A percentile compares a stretch with the other conserved stretches of the same genome.
phyloP scores from a whole-genome alignment of 2,888 invertebrate species.

The Oligia latruncula region DNA sequence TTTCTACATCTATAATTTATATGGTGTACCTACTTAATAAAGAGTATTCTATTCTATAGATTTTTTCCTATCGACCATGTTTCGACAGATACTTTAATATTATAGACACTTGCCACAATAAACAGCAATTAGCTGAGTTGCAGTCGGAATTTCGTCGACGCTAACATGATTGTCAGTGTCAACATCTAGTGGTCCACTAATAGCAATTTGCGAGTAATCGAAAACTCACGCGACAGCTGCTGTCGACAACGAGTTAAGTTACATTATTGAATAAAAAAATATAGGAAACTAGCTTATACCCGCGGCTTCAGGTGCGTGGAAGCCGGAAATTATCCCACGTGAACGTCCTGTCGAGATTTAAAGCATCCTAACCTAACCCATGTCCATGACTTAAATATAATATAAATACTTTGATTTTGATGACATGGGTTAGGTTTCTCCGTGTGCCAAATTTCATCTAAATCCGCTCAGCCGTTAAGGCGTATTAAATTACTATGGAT shows the following conservation, averaged over 20 bases:
- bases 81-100: constrained; percentile 1
- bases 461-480: not conserved
- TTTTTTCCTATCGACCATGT: not conserved
- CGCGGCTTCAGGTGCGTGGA: not conserved
- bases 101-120: constrained; percentile 13
- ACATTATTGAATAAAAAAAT: constrained; percentile 2
- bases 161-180: constrained; percentile 55
- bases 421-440: too few relatives aligned
- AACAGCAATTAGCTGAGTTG: constrained; percentile 34
- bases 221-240: constrained; percentile 34
- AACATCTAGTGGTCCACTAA: constrained; percentile 39
- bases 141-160: constrained; percentile 38
- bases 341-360: not conserved
- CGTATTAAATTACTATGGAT: not conserved
- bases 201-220: constrained; percentile 54
- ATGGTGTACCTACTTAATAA: too few relatives aligned
- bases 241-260: constrained; percentile 14
- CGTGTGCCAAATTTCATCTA: not conserved
- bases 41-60: too few relatives aligned
- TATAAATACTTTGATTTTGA: too few relatives aligned
- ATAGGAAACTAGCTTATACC: not conserved
- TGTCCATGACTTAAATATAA: too few relatives aligned
- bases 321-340: not conserved
- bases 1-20: too few relatives aligned
- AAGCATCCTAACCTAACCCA: not conserved